Evolutionary conservation across 2,888 invertebrate genomes (phyloP).

Genomic region (Trissolcus brochymenae): DNA sequence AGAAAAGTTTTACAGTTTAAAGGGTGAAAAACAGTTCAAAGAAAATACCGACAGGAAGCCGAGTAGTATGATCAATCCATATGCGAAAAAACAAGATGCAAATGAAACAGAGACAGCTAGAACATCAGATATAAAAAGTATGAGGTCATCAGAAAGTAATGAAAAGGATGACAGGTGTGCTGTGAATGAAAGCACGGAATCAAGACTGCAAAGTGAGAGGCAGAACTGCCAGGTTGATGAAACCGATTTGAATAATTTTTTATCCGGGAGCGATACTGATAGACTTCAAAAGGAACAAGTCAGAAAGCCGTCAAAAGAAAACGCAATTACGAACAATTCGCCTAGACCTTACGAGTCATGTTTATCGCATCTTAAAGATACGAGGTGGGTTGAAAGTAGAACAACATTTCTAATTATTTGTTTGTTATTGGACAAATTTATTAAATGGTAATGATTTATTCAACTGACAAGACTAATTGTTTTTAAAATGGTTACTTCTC

Average conservation of each 20-base stretch:
- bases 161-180: too few relatives aligned
- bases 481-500: constrained; percentile 55
- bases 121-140: too few relatives aligned
- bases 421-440: neutral
- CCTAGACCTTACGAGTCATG: constrained; percentile 70
- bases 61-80: constrained; percentile 39
- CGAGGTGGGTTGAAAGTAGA: constrained; percentile 67
- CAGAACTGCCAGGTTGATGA: neutral
- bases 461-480: neutral
- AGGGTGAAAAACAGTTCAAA: neutral
- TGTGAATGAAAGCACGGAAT: neutral
- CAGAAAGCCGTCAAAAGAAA: neutral
- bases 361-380: constrained; percentile 65
- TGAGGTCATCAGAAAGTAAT: too few relatives aligned
- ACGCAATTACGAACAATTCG: neutral
- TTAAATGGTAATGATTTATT: neutral
- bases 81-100: constrained; percentile 9
- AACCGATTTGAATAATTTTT: neutral
- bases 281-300: neutral
- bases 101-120: constrained; percentile 2
- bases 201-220: neutral
- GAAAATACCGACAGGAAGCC: neutral
- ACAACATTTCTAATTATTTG: neutral
- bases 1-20: constrained; percentile 66
- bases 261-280: neutral